Evolutionary conservation across 2,888 invertebrate species (phyloP), one percentile per base, ranked within the genome.

Genomic region (Drosophila picticornis): DNA sequence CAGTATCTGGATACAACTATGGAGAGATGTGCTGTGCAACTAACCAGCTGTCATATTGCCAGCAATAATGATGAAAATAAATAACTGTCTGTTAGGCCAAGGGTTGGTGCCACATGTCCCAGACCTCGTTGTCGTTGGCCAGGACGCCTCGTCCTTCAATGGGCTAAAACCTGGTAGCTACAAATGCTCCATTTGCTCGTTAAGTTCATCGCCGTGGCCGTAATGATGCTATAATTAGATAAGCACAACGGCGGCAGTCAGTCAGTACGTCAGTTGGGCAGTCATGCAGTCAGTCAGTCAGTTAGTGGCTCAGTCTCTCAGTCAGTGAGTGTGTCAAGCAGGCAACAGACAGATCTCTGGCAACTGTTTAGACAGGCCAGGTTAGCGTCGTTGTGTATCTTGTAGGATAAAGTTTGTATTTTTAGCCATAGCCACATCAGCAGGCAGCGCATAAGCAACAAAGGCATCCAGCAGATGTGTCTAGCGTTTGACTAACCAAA

Each of bases 161-260:
- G 75, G 43, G 40, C 50, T 57, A 55, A 25, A 69, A 60, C 65
- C 36, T 40, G 53, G 51, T 59, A 77, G 72, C 77, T 72, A 60
- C 53, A 22, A 70, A 36, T 43, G 77, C 64, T 80, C 71, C 79
- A 71, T 72, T 67, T 78, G 56, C 67, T 73, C 82, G 82, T 81
- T 75, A 73, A 72, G 77, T 75, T 89, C 90, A 81, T 80, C 83
- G 72, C 83, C 72, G 81, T 63, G 72, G 74, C 77, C 62, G 72
- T 87, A 87, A 87, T 90, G 90, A 90, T 90, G 89, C 87, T 87
- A 90, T 90, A 90, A 87, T 87, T 90, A 87, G 87, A 87, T 87
- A 86, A 87, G 80, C 85, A 68, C 73, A 70, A 31, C 36, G 29
- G 38, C 46, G 53, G 27, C 52, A 50, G 67, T 52, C 31, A 48